Base-by-base conservation (phyloP, 2,888 invertebrate genomes). In the Volucella inflata region DNA sequence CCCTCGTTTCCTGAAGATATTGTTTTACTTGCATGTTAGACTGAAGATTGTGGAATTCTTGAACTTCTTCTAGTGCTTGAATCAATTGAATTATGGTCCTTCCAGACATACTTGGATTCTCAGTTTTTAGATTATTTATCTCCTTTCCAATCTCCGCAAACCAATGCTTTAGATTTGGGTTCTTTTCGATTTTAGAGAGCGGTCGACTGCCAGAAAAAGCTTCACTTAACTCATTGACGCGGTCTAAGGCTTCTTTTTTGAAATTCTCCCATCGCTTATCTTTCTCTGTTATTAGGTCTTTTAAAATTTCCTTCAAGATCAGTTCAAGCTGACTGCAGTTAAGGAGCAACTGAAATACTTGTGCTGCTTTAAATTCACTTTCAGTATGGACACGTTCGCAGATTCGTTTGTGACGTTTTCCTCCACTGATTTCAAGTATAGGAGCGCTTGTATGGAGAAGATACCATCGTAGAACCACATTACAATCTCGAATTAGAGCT, bases 21-120 rank as follows among this genome's bases (percentile, higher is more conserved):
- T 99, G 98, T 70, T 96, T 95, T 48, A 99, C 96, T 90, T 98
- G 97, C 90, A 98, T 94, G 90, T 98, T 97, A 87, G 95, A 95
- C 90, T 98, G 97, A 67, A 99, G 93, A 89, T 98, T 97, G 92
- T 99, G 98, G 92, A 98, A 98, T 92, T 98, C 98, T 93, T 97
- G 96, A 16, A 98, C 98, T 93, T 98, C 98, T 90, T 98, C 97
- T 80, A 99, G 93, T 0, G 98, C 98, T 92, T 98, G 97, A 89
- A 99, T 96, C 0, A 99, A 93, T 91, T 98, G 98, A 44, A 97
- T 96, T 50, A 98, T 96, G 92, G 98, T 97, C 88, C 97, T 94
- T 1, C 97, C 96, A 0, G 97, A 95, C 84, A 95, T 94, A 44
- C 95, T 94, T 1, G 95, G 94, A 89, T 96, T 96, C 57, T 95